A percentile compares a stretch with the other conserved stretches of the same genome.
Conservation (phyloP, 2,113 vertebrate genomes). For the Dromas ardeola region DNA sequence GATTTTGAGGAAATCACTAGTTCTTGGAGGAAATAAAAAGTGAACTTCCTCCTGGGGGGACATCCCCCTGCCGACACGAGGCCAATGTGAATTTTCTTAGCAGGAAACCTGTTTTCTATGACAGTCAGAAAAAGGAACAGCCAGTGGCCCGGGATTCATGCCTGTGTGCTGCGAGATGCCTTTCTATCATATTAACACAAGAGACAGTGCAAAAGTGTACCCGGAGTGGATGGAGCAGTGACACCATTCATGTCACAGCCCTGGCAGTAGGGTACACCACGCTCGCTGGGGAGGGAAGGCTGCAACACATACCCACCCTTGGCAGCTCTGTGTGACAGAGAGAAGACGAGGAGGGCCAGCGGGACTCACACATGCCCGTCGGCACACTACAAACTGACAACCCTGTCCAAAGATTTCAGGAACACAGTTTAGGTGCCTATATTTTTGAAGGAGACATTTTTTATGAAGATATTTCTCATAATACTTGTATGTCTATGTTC, state of each 20-base stretch:
- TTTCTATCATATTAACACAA: not conserved
- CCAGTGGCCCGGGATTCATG: not conserved
- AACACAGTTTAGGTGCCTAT: not conserved
- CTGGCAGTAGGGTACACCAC: not conserved
- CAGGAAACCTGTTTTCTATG: not conserved
- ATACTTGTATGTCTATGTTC: not conserved
- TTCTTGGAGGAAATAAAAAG: not conserved
- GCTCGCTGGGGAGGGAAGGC: not conserved
- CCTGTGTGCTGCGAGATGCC: not conserved
- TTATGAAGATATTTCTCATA: not conserved
- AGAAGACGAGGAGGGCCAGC: not conserved
- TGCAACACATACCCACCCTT: not conserved
- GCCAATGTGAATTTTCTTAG: not conserved
- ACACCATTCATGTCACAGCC: not conserved
- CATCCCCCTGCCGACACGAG: not conserved
- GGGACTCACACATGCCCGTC: not conserved
- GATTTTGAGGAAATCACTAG: not conserved
- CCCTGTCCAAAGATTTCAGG: not conserved
- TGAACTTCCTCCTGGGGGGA: not conserved
- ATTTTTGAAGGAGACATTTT: not conserved
- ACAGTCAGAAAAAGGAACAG: not conserved
- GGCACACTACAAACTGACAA: not conserved
- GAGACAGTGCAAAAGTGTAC: not conserved
- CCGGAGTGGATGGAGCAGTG: not conserved
- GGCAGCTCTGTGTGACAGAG: not conserved